Conservation (phyloP, 2,113 vertebrate species). For the Paracanthobrama guichenoti region DNA sequence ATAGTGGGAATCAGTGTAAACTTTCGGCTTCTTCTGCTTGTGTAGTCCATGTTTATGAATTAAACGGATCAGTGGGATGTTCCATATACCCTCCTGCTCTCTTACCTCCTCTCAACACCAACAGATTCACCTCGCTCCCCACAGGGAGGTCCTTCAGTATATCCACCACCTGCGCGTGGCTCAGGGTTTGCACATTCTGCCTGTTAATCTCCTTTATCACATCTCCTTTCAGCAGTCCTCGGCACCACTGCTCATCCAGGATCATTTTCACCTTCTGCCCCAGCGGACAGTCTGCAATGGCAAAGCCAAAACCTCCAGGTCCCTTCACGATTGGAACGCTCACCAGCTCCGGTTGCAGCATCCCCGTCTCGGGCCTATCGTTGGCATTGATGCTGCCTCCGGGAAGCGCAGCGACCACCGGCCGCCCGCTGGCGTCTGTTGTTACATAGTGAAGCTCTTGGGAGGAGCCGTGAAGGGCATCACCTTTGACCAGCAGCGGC, state of each 20-base stretch:
- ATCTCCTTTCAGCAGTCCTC: constrained; percentile 92
- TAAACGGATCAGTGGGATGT: neutral
- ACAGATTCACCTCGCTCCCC: constrained; percentile 90
- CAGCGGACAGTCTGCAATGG: constrained; percentile 92
- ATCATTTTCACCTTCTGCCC: constrained; percentile 99
- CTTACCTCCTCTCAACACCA: constrained; percentile 92
- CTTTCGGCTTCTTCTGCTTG: neutral
- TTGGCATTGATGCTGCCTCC: constrained; percentile 81
- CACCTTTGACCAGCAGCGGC: constrained; percentile 69
- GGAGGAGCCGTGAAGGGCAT: constrained; percentile 63
- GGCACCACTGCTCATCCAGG: constrained; percentile 96
- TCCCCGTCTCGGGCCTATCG: constrained; percentile 68
- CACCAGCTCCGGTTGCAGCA: constrained; percentile 88
- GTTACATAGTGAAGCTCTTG: constrained; percentile 80
- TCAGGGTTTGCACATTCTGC: constrained; percentile 92
- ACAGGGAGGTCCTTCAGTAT: constrained; percentile 95
- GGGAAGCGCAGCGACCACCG: constrained; percentile 69
- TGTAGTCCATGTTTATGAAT: neutral
- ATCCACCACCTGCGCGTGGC: constrained; percentile 95
- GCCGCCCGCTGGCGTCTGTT: constrained; percentile 79
- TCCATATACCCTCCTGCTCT: neutral
- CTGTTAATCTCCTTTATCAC: constrained; percentile 96
- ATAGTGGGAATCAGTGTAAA: neutral
- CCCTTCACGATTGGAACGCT: constrained; percentile 90
- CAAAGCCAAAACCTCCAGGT: constrained; percentile 95